Base-by-base conservation (phyloP, 2,888 invertebrate genomes). In the Cheilosia variabilis region DNA sequence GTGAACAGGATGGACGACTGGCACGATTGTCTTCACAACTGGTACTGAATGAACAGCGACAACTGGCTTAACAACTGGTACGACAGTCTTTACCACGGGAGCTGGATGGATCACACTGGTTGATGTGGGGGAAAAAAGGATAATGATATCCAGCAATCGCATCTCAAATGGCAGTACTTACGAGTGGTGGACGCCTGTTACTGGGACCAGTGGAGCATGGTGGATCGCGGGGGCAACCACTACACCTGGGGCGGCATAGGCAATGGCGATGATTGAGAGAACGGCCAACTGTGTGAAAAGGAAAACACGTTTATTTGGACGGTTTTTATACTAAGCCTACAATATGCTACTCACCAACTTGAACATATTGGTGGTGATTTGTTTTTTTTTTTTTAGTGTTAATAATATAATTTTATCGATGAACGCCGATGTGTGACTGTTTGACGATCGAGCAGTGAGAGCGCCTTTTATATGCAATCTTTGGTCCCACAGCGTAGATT, bases 141-240 rank as follows among this genome's bases (percentile, higher is more conserved):
- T 58, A 37, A 57, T 15, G n/a, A 52, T 3, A 60, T 62, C 27
- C 27, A 19, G 2, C 34, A 58, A 15, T n/a, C 2, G 37, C 15
- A 68, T 47, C 53, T 17, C 24, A 52, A 53, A 5, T 22, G 31
- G 22, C 55, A 34, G 13, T 15, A 84, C 84, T 84, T 71, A 84
- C 84, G 84, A 80, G 84, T 90, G 89, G 17, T 88, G 88, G 9
- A 89, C 83, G 24, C 87, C 81, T 15, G 76, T 82, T 60, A 88
- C 45, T 80, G 79, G 79, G 1, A 79, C 79, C 9, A 79, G 7
- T 73, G 84, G 84, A 15, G 87, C 87, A 50, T 88, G 88, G 60
- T 90, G 90, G 57, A 90, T 89, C 6, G 93, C 91, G 24, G 92
- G 91, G 13, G 90, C 92, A 24, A 91, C 91, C n/a, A 91, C 89